Conservation (phyloP, 2,113 vertebrate genomes). For the Rhinogobius similis region DNA sequence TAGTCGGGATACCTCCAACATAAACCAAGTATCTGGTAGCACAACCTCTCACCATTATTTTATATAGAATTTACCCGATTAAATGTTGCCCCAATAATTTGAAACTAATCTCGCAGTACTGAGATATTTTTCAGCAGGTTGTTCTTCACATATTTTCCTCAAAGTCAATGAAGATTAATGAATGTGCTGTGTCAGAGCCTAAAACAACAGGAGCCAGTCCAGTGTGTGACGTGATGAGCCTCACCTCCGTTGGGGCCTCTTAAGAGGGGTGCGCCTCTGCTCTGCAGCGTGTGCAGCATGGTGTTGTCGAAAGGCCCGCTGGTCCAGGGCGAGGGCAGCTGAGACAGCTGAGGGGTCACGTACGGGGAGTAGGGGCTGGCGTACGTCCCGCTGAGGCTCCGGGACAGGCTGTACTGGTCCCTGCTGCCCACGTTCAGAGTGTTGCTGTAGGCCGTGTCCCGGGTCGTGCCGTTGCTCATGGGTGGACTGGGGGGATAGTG, state of each 20-base stretch:
- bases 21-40: neutral
- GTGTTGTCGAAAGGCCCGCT: slow-evolving; percentile 90
- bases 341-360: slow-evolving; percentile 86
- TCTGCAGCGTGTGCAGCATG: slow-evolving; percentile 92
- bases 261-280: slow-evolving; percentile 85
- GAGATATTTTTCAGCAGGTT: neutral
- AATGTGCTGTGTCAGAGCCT: neutral
- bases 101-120: neutral
- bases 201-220: neutral
- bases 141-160: neutral
- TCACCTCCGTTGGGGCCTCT: slow-evolving; percentile 91
- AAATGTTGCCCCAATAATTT: neutral
- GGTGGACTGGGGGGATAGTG: slow-evolving; percentile 92
- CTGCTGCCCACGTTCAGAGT: slow-evolving; percentile 83
- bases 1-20: neutral
- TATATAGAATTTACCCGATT: neutral
- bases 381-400: slow-evolving; percentile 89
- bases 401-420: slow-evolving; percentile 90
- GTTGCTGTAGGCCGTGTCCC: slow-evolving; percentile 79
- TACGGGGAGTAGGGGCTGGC: slow-evolving; percentile 89
- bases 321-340: slow-evolving; percentile 88
- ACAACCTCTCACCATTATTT: neutral
- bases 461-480: slow-evolving; percentile 83
- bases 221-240: slow-evolving; percentile 1
- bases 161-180: neutral